These are phyloP conservation scores for Strix occidentalis DNA, from an alignment of 2,797 vertebrate genomes.

Conservation along the genomic window DNA sequence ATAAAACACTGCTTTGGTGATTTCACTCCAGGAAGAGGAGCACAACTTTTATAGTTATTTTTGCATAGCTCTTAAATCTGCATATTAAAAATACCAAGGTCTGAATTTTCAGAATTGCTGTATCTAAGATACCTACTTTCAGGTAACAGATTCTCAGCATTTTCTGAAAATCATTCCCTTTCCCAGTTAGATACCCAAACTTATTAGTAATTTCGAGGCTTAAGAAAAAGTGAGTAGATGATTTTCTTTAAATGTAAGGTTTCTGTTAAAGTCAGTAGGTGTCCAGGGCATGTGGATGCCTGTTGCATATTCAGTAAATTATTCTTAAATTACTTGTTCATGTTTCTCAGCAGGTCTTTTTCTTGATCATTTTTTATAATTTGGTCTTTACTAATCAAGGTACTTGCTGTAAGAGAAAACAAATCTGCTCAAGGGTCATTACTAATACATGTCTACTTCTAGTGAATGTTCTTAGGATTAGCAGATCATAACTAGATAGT, in stretches of 20 bases:
- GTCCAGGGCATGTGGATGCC: not conserved
- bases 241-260: not conserved
- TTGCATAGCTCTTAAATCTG: not conserved
- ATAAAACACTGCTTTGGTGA: not conserved
- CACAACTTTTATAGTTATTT: not conserved
- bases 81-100: not conserved
- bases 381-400: not conserved
- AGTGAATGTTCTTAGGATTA: not conserved
- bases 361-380: not conserved
- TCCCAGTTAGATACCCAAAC: not conserved
- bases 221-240: not conserved
- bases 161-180: not conserved
- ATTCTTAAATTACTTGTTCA: not conserved
- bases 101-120: not conserved
- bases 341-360: not conserved
- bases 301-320: not conserved
- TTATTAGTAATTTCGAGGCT: not conserved
- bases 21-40: not conserved
- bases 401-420: not conserved
- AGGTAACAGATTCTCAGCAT: not conserved
- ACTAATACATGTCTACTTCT: not conserved
- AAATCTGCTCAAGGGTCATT: not conserved
- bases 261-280: not conserved
- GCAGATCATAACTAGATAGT: not conserved
- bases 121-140: not conserved